Percentiles rank a stretch among this genome's conserved stretches.
These are phyloP conservation scores for Drosophila imparisetae DNA, from an alignment of 2,888 invertebrate genomes.

Conservation along the genomic window DNA sequence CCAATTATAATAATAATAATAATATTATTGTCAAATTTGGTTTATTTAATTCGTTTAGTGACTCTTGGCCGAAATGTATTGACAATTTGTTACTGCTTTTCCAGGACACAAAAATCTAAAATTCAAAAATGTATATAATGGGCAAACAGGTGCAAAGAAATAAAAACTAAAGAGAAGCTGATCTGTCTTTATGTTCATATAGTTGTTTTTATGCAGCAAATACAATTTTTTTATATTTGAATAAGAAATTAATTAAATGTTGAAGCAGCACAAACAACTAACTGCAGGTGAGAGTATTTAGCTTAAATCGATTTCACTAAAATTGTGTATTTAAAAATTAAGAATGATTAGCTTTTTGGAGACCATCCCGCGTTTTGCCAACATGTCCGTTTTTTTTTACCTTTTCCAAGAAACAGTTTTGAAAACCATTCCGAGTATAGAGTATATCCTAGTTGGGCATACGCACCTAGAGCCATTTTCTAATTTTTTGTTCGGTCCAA, in stretches of 20 bases:
- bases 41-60: not conserved
- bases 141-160: not conserved
- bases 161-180: not conserved
- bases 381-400: too few relatives aligned
- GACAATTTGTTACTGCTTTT: not conserved
- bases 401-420: not conserved
- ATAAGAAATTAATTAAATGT: not conserved
- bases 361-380: not conserved
- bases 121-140: too few relatives aligned
- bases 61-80: not conserved
- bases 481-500: slow-evolving; percentile 1
- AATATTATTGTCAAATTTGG: too few relatives aligned
- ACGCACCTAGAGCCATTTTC: accelerated
- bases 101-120: not conserved
- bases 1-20: too few relatives aligned
- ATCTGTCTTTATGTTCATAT: not conserved
- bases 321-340: not conserved
- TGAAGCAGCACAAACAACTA: not conserved
- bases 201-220: not conserved
- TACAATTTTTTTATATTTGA: not conserved
- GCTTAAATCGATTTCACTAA: not conserved
- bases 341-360: not conserved
- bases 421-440: not conserved
- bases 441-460: not conserved
- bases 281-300: not conserved